Evolutionary conservation across 2,888 invertebrate genomes (phyloP), one percentile per base, ranked within the genome.

Genomic region (Lepidocyrtinus sp.): DNA sequence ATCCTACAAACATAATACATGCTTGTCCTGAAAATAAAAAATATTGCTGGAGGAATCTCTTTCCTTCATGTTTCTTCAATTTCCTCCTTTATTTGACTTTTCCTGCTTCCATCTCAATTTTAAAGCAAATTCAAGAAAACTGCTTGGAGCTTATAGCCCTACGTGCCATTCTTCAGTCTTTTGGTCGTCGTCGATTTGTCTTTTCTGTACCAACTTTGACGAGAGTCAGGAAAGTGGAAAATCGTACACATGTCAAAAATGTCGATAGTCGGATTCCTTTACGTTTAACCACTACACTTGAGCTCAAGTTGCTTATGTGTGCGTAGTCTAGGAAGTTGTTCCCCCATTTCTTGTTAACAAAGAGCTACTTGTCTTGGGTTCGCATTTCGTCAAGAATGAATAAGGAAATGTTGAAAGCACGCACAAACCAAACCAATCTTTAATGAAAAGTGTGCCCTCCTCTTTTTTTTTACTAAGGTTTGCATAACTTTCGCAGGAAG

Each of bases 191-290:
- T 36, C 36, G 36, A 36, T 36, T 36, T 36, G 36, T 36, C 36
- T 36, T 36, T 36, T 36, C 36, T 36, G 36, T 36, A n/a, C 36
- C 36, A 36, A 36, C 7, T 36, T 36, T 36, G 36, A 36, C 36
- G 36, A 36, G 36, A 78, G 77, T 78, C 77, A 78, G 72, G 77
- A 27, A 36, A 78, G 65, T 78, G 77, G 77, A 78, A 78, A 78
- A 78, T 78, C 36, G 36, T 36, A 55, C 77, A 72, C 77, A 78
- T 78, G 77, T 78, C 77, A 78, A 72, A 78, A 77, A 78, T 78
- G 77, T 78, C 77, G 72, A 78, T 78, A 78, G 77, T 78, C 62
- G 67, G 77, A 72, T 78, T 78, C 77, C 68, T 78, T 72, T 78
- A 61, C 77, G 77, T 72, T 36, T 78, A 78, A 78, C 77, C 77